Evolutionary conservation across 2,797 vertebrate genomes (phyloP).

Genomic region (Hapalemur alaotrensis): DNA sequence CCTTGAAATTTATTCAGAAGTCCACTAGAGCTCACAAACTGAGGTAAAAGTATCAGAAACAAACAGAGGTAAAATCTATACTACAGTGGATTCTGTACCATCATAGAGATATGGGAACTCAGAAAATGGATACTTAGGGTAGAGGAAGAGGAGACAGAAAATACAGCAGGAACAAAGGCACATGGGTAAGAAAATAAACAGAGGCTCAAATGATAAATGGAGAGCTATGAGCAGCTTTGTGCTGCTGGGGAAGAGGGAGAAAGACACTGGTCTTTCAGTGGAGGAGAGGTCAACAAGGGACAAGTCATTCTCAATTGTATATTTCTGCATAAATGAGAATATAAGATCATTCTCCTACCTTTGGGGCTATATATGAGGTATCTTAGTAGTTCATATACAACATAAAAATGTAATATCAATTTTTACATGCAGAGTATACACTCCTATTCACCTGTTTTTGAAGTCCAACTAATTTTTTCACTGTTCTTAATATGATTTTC

Average conservation of each 20-base stretch:
- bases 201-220: fast-evolving
- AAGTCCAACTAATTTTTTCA: not conserved
- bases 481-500: not conserved
- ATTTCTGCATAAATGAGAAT: not conserved
- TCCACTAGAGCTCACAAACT: not conserved
- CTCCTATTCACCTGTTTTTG: not conserved
- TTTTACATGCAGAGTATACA: not conserved
- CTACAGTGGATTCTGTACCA: not conserved
- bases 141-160: not conserved
- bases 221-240: not conserved
- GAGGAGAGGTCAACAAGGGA: not conserved
- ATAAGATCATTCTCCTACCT: not conserved
- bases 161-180: not conserved
- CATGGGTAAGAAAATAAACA: not conserved
- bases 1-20: not conserved
- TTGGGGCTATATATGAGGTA: not conserved
- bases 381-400: not conserved
- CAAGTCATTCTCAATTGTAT: not conserved
- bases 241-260: not conserved
- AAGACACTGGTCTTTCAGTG: not conserved
- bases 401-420: not conserved
- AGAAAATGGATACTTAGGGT: not conserved
- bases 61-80: not conserved
- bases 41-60: not conserved
- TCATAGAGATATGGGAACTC: not conserved